Conservation (phyloP, 2,113 vertebrate species). For the Cacatua alba region DNA sequence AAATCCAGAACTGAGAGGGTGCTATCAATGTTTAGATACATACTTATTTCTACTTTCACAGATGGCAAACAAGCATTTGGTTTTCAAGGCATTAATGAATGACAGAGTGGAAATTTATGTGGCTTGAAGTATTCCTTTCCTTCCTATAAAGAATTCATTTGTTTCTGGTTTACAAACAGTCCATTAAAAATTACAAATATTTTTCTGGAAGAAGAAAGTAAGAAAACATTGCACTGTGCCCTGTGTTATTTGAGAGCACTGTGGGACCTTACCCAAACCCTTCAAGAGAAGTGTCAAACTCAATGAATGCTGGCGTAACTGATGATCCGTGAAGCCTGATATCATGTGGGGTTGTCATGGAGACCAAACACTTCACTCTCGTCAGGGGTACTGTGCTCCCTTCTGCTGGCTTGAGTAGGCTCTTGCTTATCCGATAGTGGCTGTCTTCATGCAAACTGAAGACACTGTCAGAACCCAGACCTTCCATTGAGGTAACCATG, state of each 20-base stretch:
- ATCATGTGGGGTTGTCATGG: constrained; percentile 98
- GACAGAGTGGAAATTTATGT: neutral
- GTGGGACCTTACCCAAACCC: constrained; percentile 90
- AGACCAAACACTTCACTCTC: constrained; percentile 96
- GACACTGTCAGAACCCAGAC: constrained; percentile 92
- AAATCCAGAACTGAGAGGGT: neutral
- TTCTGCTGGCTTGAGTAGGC: constrained; percentile 94
- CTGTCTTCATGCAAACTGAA: constrained; percentile 91
- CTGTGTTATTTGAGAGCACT: neutral
- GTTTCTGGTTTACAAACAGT: neutral
- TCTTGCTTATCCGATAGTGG: constrained; percentile 95
- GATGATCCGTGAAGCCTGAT: constrained; percentile 95
- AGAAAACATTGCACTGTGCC: neutral
- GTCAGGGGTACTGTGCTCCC: constrained; percentile 96
- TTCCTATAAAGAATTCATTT: neutral
- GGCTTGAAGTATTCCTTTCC: neutral
- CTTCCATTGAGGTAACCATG: constrained; percentile 91
- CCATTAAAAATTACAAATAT: neutral
- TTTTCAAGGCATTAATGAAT: neutral
- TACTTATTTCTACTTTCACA: neutral
- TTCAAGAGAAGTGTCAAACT: constrained; percentile 95
- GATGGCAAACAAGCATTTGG: neutral
- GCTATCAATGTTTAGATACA: neutral
- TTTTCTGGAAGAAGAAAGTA: neutral
- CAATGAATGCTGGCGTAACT: constrained; percentile 92